A percentile compares a stretch with the other conserved stretches of the same genome.
These are phyloP conservation scores for Morpho achilles DNA, from an alignment of 2,888 invertebrate species.

Conservation along the genomic window DNA sequence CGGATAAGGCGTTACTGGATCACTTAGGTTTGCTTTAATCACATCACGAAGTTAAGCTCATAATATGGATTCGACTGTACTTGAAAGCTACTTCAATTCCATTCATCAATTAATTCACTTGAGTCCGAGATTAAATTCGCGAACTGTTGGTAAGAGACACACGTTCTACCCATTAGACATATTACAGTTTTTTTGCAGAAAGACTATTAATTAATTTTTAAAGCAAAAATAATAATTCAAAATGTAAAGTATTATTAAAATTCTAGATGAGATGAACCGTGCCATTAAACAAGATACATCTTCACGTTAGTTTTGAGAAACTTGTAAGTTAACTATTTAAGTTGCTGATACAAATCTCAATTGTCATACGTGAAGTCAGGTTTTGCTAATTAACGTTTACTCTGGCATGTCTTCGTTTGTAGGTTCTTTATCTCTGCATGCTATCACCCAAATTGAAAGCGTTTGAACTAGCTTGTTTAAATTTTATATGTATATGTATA, in stretches of 20 bases:
- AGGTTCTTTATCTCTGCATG: constrained; percentile 24
- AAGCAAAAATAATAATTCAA: neutral
- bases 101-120: too few species aligned
- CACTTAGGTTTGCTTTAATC: too few species aligned
- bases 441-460: constrained; percentile 11
- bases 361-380: constrained; percentile 38
- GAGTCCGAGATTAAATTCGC: too few species aligned
- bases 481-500: neutral
- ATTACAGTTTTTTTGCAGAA: too few species aligned
- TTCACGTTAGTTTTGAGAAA: constrained; percentile 12
- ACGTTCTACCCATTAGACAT: too few species aligned
- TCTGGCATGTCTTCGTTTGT: constrained; percentile 16
- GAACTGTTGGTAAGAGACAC: too few species aligned
- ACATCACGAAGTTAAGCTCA: too few species aligned
- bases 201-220: too few species aligned
- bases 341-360: constrained; percentile 23
- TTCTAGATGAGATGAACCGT: neutral
- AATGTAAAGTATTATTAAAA: neutral
- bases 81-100: too few species aligned
- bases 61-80: too few species aligned
- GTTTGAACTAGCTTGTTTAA: constrained; percentile 5
- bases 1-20: too few species aligned
- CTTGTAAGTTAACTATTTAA: constrained; percentile 22
- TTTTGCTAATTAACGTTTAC: constrained; percentile 48
- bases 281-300: constrained; percentile 6